Base-by-base conservation (phyloP, 1,140 invertebrate species). In the Tetragnatha versicolor region DNA sequence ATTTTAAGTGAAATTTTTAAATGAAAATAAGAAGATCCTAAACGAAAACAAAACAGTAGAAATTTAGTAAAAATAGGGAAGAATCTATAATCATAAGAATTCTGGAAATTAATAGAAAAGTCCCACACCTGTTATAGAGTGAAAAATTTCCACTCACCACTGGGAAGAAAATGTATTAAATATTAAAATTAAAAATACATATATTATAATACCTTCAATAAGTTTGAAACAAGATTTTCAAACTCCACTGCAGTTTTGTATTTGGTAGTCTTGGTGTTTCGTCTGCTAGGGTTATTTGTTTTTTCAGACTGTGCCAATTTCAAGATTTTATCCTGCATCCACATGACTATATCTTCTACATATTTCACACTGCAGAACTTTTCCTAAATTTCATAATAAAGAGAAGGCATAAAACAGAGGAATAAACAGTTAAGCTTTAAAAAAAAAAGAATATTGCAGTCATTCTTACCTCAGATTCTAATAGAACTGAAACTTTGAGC, bases 401-500 rank as follows among this genome's bases (percentile, higher is more conserved):
- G 39, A 42, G 7, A 42, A 17, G 17, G 17, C 17, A 9, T 42
- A 17, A 7, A 7, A 9, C 7, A 42, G 7, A 42, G n/a, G 17
- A 29, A 27, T 31, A 25, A 4, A 55, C 3, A 55, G 20, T 27
- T 6, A n/a, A 25, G 29, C 20, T 12, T 25, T 35, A 60, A 33
- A 51, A n/a, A 51, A n/a, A 22, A n/a, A 31, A 10, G 25, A 27
- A 31, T 14, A 12, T 10, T 39, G 25, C 22, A 63, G 9, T 3
- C 7, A 42, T 63, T 31, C 5, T 42, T 63, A 63, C 60, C 35
- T 63, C 60, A 12, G 33, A 3, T 22, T 63, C 7, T 42, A 63
- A 37, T 25, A 63, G 60, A 2, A 63, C 37, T 39, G 33, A 63
- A 63, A 63, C 42, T 25, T 63, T 25, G n/a, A 42, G 22, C 35